A percentile compares a stretch with the other conserved stretches of the same genome.
phyloP scores from a whole-genome alignment of 2,113 vertebrate genomes.

The Cercopithecus mona region DNA sequence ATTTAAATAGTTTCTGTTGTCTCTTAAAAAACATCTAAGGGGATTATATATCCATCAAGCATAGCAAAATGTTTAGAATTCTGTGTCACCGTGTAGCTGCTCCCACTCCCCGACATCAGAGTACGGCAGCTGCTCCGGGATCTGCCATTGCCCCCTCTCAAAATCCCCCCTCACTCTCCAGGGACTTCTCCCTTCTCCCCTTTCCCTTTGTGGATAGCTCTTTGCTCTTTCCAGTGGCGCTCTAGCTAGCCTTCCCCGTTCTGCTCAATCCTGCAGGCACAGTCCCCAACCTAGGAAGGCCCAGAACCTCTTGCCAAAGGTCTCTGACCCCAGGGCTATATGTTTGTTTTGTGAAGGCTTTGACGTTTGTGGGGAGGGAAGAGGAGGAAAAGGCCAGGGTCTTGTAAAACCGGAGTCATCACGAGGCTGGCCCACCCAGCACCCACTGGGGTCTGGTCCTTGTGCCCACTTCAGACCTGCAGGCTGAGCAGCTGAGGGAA shows the following conservation, averaged over 20 bases:
- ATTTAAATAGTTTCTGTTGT: background rate
- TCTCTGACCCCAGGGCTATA: background rate
- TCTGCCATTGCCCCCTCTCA: background rate
- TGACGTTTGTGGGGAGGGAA: background rate
- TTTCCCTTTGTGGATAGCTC: background rate
- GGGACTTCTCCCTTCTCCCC: background rate
- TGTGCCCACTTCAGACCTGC: background rate
- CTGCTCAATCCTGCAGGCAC: background rate
- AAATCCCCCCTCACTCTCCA: background rate
- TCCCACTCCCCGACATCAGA: background rate
- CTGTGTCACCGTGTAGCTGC: too few relatives aligned
- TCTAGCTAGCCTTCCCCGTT: background rate
- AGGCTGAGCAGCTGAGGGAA: background rate
- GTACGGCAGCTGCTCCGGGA: rapidly evolving
- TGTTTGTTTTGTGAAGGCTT: background rate
- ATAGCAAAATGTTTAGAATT: background rate
- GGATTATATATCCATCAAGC: background rate
- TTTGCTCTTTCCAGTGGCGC: background rate
- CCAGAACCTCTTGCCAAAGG: background rate
- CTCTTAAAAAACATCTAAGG: background rate
- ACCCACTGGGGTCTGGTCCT: background rate
- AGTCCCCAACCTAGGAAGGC: background rate
- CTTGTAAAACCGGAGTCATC: background rate
- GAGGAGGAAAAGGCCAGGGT: background rate
- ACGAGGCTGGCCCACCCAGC: rapidly evolving